Conservation (phyloP, 2,113 vertebrate genomes). For the Sceloporus undulatus region DNA sequence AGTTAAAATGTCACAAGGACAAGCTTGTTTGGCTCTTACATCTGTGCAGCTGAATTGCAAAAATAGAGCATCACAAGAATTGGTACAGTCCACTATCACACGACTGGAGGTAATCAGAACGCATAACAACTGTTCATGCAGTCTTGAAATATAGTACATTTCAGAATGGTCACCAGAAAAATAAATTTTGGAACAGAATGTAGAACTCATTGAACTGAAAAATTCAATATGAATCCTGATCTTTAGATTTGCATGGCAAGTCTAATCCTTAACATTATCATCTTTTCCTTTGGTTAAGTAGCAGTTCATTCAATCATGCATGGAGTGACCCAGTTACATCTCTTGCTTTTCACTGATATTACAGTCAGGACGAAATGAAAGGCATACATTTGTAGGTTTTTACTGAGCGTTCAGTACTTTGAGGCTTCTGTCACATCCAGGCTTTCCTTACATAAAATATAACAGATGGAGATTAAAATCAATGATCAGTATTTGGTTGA, state of each 20-base stretch:
- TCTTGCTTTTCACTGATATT: not conserved
- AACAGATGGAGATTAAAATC: slow-evolving; percentile 34
- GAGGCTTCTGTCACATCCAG: slow-evolving; percentile 5
- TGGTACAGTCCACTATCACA: not conserved
- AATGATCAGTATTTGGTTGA: slow-evolving; percentile 11
- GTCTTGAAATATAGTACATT: too few relatives aligned
- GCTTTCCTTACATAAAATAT: slow-evolving; percentile 15
- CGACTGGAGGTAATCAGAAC: not conserved
- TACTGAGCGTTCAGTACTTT: not conserved
- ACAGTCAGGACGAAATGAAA: not conserved
- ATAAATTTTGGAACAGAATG: not conserved
- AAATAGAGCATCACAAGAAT: not conserved
- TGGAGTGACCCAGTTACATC: not conserved
- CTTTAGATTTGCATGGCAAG: not conserved
- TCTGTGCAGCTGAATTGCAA: not conserved
- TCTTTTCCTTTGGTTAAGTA: slow-evolving; percentile 5
- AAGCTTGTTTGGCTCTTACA: not conserved
- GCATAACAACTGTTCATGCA: not conserved
- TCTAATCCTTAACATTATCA: not conserved
- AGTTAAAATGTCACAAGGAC: not conserved
- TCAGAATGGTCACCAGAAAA: not conserved
- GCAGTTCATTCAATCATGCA: not conserved
- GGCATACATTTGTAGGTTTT: not conserved
- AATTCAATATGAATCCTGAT: not conserved
- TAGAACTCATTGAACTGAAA: not conserved